Percentiles rank a stretch among this genome's conserved stretches.
Conservation (phyloP, 2,113 vertebrate species). For the Mus pahari region DNA sequence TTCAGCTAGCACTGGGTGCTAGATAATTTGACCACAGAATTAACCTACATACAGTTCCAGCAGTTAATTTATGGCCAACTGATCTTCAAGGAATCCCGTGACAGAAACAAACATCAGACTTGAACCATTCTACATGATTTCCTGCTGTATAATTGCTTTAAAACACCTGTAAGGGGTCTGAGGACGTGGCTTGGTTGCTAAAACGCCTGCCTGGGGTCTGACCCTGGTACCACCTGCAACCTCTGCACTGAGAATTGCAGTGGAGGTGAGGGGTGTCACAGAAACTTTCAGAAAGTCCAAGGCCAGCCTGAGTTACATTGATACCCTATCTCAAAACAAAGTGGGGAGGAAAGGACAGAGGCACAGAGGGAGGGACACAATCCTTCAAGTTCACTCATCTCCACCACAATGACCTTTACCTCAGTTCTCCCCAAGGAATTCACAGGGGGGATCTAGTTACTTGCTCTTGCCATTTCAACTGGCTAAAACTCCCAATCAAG, state of each 20-base stretch:
- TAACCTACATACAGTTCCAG: not conserved
- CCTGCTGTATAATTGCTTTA: not conserved
- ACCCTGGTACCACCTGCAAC: not conserved
- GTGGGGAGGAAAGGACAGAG: not conserved
- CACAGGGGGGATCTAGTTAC: not conserved
- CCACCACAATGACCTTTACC: slow-evolving; percentile 6
- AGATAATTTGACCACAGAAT: not conserved
- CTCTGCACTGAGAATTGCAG: not conserved
- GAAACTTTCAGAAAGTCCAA: not conserved
- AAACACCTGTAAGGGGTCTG: not conserved
- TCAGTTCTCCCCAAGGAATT: not conserved
- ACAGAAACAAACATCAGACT: slow-evolving; percentile 12
- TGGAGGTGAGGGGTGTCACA: too few relatives aligned
- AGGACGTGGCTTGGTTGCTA: not conserved
- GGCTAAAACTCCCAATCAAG: slow-evolving; percentile 7
- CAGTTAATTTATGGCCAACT: not conserved
- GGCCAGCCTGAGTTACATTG: not conserved
- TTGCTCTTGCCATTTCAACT: slow-evolving; percentile 7
- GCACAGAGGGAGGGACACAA: too few relatives aligned
- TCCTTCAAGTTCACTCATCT: not conserved
- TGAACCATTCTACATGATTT: not conserved
- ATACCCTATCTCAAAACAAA: not conserved
- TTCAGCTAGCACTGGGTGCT: not conserved
- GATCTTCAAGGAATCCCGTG: not conserved
- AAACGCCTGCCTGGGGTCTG: not conserved